Base-by-base conservation (phyloP, 92 coral and sea anemone genomes). In the Micromussa lordhowensis region DNA sequence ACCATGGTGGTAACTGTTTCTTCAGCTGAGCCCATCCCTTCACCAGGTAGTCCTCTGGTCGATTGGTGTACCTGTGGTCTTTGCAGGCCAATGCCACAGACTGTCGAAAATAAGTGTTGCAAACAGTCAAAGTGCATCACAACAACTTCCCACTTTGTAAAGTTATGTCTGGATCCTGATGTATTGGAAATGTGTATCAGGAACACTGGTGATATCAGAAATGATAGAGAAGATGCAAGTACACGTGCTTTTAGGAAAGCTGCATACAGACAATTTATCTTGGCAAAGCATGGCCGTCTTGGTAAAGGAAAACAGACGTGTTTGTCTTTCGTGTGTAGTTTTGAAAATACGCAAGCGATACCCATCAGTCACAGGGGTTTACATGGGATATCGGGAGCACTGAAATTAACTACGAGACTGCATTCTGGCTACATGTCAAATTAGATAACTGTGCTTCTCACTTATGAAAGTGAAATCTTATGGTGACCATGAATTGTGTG, bases 101-200 rank as follows among this genome's bases (percentile, higher is more conserved):
- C 54, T 24, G 24, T 70, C 1, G 75, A 70, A 31, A 70, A 70
- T 16, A 70, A 69, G 40, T 69, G 80, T 44, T 83, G 80, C 34
- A 70, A 49, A 48, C 87, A 63, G 21, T n/a, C n/a, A n/a, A n/a
- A n/a, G n/a, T 70, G 87, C 81, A 53, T 55, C 40, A 71, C 79
- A 21, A 34, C 31, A 26, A 16, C 87, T 7, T 19, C 79, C 2
- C 49, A 77, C 17, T 83, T 83, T 71, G 13, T 40, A 21, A 92
- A 92, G 51, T 79, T 89, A 4, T 92, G 95, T 31, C 76, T 89
- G 21, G 95, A 89, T 57, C 69, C 91, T 13, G 95, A 92, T 22
- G 90, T 92, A 35, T 66, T 92, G 8, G 88, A 92, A 34, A 30
- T 92, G 14, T 85, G 85, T 72, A 70, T 89, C 1, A 34, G 76